phyloP scores from a whole-genome alignment of 2,888 invertebrate genomes.

The Protodeltote pygarga region DNA sequence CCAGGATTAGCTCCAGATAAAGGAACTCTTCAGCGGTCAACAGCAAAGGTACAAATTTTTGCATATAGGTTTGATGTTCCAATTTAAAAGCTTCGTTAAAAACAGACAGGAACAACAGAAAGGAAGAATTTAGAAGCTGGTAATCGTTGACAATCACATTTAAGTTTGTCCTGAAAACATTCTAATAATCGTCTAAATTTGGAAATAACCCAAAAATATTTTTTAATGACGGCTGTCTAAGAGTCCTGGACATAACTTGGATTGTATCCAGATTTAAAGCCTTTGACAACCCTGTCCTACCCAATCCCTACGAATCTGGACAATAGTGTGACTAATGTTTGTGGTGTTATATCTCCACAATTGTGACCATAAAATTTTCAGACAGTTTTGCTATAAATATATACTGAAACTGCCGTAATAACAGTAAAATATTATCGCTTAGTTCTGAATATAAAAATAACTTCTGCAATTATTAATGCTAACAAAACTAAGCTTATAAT shows the following conservation, averaged over 20 bases:
- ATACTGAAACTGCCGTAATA: conserved; percentile 24
- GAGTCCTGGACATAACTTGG: conserved; percentile 28
- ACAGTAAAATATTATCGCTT: conserved; percentile 37
- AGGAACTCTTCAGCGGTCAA: too few relatives aligned
- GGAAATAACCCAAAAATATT: conserved; percentile 25
- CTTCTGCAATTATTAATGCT: conserved; percentile 1
- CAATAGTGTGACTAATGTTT: conserved; percentile 46
- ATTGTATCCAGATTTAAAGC: conserved; percentile 33
- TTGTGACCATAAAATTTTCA: conserved; percentile 34
- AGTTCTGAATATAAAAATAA: conserved; percentile 16
- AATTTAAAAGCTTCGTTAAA: too few relatives aligned
- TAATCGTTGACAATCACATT: too few relatives aligned
- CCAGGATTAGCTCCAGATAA: too few relatives aligned
- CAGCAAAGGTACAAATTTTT: too few relatives aligned
- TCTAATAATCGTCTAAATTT: conserved; percentile 14
- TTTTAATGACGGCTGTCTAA: conserved; percentile 18
- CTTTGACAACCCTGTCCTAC: conserved; percentile 42
- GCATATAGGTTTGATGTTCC: too few relatives aligned
- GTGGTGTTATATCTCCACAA: conserved; percentile 33
- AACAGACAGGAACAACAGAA: too few relatives aligned
- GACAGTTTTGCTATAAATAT: conserved; percentile 41
- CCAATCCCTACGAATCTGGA: conserved; percentile 32
- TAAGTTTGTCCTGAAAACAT: too few relatives aligned
- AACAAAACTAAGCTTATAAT: too few relatives aligned
- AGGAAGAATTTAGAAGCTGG: too few relatives aligned